Conservation (phyloP, 1,140 invertebrate species). For the Camponotus vicinus region DNA sequence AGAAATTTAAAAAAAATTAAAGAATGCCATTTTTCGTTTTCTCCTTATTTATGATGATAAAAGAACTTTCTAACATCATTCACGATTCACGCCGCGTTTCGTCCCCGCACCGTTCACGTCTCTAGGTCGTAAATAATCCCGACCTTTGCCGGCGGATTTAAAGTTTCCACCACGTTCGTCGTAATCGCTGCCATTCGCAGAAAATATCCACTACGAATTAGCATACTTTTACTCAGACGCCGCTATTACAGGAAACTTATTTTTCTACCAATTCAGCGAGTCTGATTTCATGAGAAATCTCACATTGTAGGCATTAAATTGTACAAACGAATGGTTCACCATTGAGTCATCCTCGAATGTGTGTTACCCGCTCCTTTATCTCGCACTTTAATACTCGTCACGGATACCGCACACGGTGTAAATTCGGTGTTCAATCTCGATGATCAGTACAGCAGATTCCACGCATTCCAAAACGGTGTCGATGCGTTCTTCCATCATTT, state of each 20-base stretch:
- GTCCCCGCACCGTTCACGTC: constrained; percentile 71
- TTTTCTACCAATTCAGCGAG: not conserved
- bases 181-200: constrained; percentile 66
- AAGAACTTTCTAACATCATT: constrained; percentile 63
- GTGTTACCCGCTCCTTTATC: not conserved
- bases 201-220: constrained; percentile 66
- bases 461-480: not conserved
- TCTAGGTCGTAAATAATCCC: constrained; percentile 79
- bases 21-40: not conserved
- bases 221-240: constrained; percentile 56
- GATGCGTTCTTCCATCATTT: constrained; percentile 8
- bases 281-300: constrained; percentile 33
- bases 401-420: constrained; percentile 22
- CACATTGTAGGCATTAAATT: constrained; percentile 8
- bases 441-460: constrained; percentile 16
- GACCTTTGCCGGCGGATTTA: constrained; percentile 76
- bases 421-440: constrained; percentile 38
- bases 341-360: constrained; percentile 39
- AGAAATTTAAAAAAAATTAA: not conserved
- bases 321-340: not conserved
- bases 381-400: not conserved
- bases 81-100: constrained; percentile 74
- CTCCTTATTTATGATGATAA: constrained; percentile 37
- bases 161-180: constrained; percentile 76
- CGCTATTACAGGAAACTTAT: constrained; percentile 30